Evolutionary conservation across 2,113 vertebrate genomes (phyloP).

Genomic region (Hiodon tergisus): DNA sequence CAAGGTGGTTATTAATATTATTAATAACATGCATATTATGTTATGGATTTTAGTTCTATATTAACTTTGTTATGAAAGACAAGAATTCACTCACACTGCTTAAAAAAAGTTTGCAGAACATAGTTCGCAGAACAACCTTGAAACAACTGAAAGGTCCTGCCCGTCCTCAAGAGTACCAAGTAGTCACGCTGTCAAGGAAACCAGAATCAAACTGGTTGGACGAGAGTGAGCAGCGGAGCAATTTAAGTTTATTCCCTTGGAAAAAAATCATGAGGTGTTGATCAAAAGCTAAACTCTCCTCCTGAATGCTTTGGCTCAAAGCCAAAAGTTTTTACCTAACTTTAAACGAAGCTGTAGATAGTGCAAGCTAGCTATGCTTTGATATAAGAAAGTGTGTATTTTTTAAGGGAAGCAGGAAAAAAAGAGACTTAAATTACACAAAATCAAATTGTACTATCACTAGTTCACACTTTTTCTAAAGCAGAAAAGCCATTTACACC

Average conservation of each 20-base stretch:
- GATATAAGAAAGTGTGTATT: too few species aligned
- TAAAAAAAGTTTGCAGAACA: background rate
- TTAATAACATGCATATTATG: too few species aligned
- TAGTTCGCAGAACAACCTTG: background rate
- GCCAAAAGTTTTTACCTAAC: too few species aligned
- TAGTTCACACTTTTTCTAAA: too few species aligned
- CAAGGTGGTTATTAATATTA: too few species aligned
- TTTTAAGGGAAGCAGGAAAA: too few species aligned
- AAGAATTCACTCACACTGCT: background rate
- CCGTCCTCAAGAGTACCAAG: background rate
- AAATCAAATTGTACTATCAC: too few species aligned
- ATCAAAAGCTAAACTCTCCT: background rate
- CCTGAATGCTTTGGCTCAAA: background rate
- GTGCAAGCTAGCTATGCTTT: too few species aligned
- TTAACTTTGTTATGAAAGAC: background rate
- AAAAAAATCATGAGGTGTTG: background rate
- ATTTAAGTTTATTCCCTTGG: constrained; percentile 4
- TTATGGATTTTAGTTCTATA: too few species aligned
- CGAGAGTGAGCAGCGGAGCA: background rate
- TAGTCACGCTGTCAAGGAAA: background rate
- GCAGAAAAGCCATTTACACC: too few species aligned
- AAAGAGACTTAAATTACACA: too few species aligned
- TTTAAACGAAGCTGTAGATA: too few species aligned
- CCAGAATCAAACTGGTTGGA: background rate
- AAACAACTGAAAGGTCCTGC: background rate